Conservation (phyloP, 1,140 invertebrate genomes). For the Caenorhabditis briggsae region DNA sequence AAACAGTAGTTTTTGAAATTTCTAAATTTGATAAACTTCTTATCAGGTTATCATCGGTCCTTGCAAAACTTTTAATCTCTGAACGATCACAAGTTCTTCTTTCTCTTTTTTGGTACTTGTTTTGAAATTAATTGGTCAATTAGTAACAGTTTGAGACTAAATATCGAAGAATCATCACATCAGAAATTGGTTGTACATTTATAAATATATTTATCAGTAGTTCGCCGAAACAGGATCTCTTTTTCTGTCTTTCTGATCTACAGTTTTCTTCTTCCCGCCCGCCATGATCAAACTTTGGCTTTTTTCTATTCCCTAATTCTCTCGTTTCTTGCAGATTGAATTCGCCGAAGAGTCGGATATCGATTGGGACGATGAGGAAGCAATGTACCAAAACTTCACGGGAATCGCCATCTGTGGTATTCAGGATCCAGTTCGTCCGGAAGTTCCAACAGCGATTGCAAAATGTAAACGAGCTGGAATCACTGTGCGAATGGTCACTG, state of each 20-base stretch:
- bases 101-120: background rate
- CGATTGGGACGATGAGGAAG: conserved; percentile 78
- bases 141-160: conserved; percentile 16
- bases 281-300: background rate
- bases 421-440: conserved; percentile 77
- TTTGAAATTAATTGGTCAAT: background rate
- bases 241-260: conserved; percentile 40
- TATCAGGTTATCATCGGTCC: background rate
- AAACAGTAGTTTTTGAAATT: too few species aligned
- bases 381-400: conserved; percentile 76
- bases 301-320: background rate
- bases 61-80: background rate
- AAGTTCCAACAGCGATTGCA: conserved; percentile 75
- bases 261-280: background rate
- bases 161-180: conserved; percentile 31
- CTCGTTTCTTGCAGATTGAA: conserved; percentile 50
- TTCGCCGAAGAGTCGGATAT: conserved; percentile 66
- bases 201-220: background rate
- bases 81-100: background rate
- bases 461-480: conserved; percentile 78
- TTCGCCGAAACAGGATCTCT: conserved; percentile 37
- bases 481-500: conserved; percentile 78
- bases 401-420: conserved; percentile 77
- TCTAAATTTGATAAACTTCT: background rate
- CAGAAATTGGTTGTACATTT: background rate